Conservation (phyloP, 1,140 invertebrate genomes). For the Lepidurus packardi region DNA sequence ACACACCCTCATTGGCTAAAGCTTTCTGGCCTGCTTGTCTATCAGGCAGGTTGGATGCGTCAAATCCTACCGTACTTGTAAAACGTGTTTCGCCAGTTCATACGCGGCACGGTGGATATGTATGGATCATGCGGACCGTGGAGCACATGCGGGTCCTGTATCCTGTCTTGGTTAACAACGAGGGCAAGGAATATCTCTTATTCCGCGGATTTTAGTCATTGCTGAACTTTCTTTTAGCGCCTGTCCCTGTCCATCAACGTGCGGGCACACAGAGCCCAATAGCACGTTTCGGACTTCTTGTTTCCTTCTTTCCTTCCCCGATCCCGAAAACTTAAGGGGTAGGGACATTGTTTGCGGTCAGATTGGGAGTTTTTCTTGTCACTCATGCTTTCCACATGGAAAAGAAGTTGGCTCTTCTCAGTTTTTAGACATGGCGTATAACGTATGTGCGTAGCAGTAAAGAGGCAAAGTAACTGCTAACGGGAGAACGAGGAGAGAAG, state of each 20-base stretch:
- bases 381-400: not conserved
- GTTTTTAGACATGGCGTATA: not conserved
- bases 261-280: not conserved
- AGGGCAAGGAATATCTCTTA: not conserved
- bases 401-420: not conserved
- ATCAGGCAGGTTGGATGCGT: not conserved
- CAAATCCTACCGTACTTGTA: not conserved
- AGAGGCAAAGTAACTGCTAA: not conserved
- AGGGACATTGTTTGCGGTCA: not conserved
- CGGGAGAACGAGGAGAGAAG: not conserved
- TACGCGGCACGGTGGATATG: too few relatives aligned
- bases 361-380: conserved; percentile 6
- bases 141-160: too few relatives aligned
- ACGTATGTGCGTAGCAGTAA: not conserved
- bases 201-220: not conserved
- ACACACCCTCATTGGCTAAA: not conserved
- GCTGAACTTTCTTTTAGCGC: not conserved
- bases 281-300: not conserved
- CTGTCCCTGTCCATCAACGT: not conserved
- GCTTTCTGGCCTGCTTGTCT: not conserved
- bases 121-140: too few relatives aligned
- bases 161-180: too few relatives aligned
- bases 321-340: not conserved
- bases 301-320: not conserved
- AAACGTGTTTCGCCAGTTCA: too few relatives aligned